phyloP scores from a whole-genome alignment of 1,140 invertebrate genomes.

The Aporrectodea caliginosa region DNA sequence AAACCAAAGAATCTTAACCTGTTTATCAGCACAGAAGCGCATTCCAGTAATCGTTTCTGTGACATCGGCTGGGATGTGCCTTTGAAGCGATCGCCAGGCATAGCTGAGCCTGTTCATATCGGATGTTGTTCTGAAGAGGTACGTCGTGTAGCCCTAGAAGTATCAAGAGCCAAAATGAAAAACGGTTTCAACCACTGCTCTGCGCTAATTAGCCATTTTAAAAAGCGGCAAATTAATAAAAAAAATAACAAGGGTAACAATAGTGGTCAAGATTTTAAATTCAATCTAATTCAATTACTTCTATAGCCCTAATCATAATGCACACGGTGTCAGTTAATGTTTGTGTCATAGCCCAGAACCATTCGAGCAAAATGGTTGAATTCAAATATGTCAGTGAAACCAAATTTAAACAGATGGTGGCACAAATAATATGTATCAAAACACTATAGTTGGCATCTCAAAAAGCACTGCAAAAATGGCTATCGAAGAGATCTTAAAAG shows the following conservation, averaged over 20 bases:
- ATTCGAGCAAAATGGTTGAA: no score
- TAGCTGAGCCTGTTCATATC: constrained; percentile 37
- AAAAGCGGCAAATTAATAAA: not conserved
- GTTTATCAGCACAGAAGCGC: constrained; percentile 39
- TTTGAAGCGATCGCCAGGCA: constrained; percentile 37
- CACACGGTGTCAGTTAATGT: no score
- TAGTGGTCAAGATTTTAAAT: not conserved
- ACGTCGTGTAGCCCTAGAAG: constrained; percentile 31
- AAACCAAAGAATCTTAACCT: constrained; percentile 28
- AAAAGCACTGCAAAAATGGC: not conserved
- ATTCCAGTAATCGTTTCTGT: constrained; percentile 38
- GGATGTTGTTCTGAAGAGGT: constrained; percentile 37
- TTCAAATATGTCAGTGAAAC: no score
- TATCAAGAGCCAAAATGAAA: no score
- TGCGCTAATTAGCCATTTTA: not conserved
- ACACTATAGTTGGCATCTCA: not conserved
- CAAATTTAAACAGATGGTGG: no score
- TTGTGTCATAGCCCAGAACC: no score
- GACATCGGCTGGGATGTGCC: constrained; percentile 31
- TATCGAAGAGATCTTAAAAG: not conserved
- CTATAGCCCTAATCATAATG: not conserved
- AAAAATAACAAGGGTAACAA: not conserved
- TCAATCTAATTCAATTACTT: not conserved
- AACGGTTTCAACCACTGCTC: no score
- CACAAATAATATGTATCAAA: not conserved